Percentiles rank a stretch among this genome's conserved stretches.
Conservation (phyloP, 2,797 vertebrate species). For the Pseudocheirus occidentalis region DNA sequence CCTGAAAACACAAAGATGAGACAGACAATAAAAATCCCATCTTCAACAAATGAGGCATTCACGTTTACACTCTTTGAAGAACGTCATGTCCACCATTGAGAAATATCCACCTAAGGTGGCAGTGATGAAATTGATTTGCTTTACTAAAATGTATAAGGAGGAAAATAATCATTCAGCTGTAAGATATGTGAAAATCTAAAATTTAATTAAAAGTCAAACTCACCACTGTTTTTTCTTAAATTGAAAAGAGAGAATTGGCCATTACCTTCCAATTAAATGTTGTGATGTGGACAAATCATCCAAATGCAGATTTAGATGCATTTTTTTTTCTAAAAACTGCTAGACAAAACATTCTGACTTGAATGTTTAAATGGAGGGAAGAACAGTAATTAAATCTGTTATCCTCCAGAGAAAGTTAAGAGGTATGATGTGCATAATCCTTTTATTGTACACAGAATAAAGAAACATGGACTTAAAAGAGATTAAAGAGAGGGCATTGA, state of each 20-base stretch:
- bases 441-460: slow-evolving; percentile 76
- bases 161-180: neutral
- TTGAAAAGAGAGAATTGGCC: slow-evolving; percentile 9
- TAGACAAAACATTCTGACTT: slow-evolving; percentile 72
- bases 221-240: slow-evolving; percentile 15
- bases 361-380: slow-evolving; percentile 70
- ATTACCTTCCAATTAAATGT: slow-evolving; percentile 43
- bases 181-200: neutral
- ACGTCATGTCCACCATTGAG: neutral
- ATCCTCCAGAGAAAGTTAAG: slow-evolving; percentile 75
- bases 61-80: neutral
- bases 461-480: slow-evolving; percentile 78
- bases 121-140: neutral
- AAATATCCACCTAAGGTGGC: neutral
- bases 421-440: slow-evolving; percentile 76
- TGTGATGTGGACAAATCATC: slow-evolving; percentile 48
- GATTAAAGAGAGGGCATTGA: slow-evolving; percentile 76
- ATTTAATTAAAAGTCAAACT: neutral
- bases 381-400: slow-evolving; percentile 80
- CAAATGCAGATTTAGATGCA: slow-evolving; percentile 43
- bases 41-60: neutral
- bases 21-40: neutral
- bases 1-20: neutral
- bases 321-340: slow-evolving; percentile 64
- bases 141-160: neutral